Evolutionary conservation across 2,888 invertebrate genomes (phyloP).

Genomic region (Drosophila ustulata): DNA sequence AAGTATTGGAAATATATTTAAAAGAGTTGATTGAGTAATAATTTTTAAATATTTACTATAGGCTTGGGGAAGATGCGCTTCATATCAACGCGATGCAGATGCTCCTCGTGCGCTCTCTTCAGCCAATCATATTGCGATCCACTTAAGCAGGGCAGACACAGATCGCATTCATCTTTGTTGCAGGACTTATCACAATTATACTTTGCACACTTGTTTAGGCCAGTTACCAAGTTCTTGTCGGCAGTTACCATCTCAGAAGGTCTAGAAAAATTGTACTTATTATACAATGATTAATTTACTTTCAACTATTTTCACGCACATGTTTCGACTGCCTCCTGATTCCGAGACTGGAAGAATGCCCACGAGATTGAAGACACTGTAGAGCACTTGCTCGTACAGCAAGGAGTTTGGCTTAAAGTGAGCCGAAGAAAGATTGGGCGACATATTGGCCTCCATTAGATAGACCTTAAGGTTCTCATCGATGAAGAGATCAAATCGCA

Average conservation of each 20-base stretch:
- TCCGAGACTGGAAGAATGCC: constrained; percentile 87
- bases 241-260: constrained; percentile 89
- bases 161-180: constrained; percentile 88
- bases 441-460: constrained; percentile 99
- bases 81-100: constrained; percentile 92
- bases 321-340: constrained; percentile 5
- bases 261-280: constrained; percentile 80
- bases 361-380: constrained; percentile 91
- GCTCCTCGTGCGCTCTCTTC: constrained; percentile 91
- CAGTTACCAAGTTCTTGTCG: constrained; percentile 92
- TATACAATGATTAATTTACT: not conserved
- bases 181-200: constrained; percentile 88
- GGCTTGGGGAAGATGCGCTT: constrained; percentile 92
- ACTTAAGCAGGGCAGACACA: constrained; percentile 92
- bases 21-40: not conserved
- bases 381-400: constrained; percentile 96
- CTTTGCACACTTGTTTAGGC: constrained; percentile 88
- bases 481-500: constrained; percentile 96
- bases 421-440: constrained; percentile 97
- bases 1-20: constrained; percentile 18
- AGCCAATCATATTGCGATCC: constrained; percentile 87
- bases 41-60: constrained; percentile 79
- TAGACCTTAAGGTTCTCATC: constrained; percentile 94
- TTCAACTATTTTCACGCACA: constrained; percentile 28
- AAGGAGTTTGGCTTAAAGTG: constrained; percentile 95